Evolutionary conservation across 35 echinoderm and acorn worm genomes (phyloP), one percentile per base, ranked within the genome.

Genomic region (Amphiura filiformis): DNA sequence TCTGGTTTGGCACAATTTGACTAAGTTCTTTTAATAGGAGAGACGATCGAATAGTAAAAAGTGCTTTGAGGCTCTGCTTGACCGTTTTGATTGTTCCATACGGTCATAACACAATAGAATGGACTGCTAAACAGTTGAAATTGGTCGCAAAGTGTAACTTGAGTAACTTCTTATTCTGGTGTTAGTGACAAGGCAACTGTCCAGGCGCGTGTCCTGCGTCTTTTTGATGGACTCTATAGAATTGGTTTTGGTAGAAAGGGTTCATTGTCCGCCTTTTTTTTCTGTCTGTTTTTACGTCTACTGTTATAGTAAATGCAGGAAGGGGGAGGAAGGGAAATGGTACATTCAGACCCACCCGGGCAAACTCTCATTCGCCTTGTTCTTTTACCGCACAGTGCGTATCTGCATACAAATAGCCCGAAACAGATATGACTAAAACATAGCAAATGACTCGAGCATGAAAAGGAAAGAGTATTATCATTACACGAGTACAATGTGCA

Each of bases 51-150:
- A 70, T 70, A 70, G 61, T 70, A 2, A 70, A 70, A 11, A 52
- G 20, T n/a, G 61, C 61, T 70, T 1, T 70, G 26, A 70, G 61
- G 61, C 26, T 70, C n/a, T 5, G 28, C 28, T 70, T 70, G 61
- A 70, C 61, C 61, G 28, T 70, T 18, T 70, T 70, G 61, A 70
- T 70, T 70, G 61, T 70, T 70, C 61, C 61, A 11, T 23, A 4
- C 61, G 61, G 61, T 70, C 61, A 70, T 13, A 70, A 5, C 26
- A 70, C 61, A 70, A 70, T 15, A 70, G 61, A 11, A n/a, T 70
- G 61, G 61, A 70, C 61, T 70, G 61, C 61, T 70, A 70, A 70
- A 70, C 61, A 70, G 61, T 70, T 70, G 61, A 70, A 70, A 70
- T 70, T 70, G 61, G 61, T 70, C 61, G 9, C 61, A 70, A 70